Evolutionary conservation across 2,113 vertebrate species (phyloP).

Genomic region (Elgaria multicarinata): DNA sequence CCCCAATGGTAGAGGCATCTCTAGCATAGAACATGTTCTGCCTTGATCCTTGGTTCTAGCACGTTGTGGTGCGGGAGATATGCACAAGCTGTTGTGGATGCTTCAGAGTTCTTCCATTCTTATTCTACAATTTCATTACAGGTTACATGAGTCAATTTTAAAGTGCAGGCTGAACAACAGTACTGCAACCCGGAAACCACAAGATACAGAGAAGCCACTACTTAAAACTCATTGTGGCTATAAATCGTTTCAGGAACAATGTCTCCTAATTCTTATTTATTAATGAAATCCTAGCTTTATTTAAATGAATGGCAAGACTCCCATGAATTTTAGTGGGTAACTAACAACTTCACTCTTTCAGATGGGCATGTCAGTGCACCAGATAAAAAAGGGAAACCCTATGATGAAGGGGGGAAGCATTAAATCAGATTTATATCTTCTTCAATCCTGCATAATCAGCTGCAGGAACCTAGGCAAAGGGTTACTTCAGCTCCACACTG

Average conservation of each 20-base stretch:
- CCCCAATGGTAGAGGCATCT: background rate
- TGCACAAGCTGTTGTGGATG: background rate
- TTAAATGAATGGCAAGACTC: background rate
- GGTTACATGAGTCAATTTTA: background rate
- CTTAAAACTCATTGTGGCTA: background rate
- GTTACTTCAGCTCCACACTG: background rate
- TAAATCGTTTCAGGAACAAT: conserved; percentile 7
- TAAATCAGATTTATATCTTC: background rate
- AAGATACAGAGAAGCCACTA: background rate
- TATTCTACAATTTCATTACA: background rate
- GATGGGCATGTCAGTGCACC: background rate
- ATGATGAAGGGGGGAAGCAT: background rate
- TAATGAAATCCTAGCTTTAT: background rate
- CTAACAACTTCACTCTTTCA: background rate
- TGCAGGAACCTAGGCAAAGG: background rate
- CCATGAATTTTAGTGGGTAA: background rate
- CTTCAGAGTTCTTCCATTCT: background rate
- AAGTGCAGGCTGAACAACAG: background rate
- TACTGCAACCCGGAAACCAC: background rate
- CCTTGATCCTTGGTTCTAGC: background rate
- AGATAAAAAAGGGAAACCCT: background rate
- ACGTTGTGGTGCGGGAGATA: background rate
- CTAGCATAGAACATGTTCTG: background rate
- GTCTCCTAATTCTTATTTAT: background rate
- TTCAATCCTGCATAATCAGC: background rate